phyloP scores from a whole-genome alignment of 2,113 vertebrate species.

The Oncorhynchus gorbuscha region DNA sequence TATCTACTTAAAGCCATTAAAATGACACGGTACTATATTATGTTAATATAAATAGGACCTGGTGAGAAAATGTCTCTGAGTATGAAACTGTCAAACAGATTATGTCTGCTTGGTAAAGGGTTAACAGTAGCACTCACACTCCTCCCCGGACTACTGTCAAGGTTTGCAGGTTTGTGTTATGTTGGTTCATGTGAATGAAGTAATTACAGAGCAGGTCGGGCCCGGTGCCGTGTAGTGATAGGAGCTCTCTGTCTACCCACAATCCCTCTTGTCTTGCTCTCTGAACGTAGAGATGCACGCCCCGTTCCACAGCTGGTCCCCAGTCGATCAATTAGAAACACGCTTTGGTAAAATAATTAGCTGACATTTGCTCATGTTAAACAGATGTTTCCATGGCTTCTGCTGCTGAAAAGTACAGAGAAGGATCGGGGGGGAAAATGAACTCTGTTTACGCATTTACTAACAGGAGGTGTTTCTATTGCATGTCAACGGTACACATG shows the following conservation, averaged over 20 bases:
- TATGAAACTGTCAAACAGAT: slow-evolving; percentile 33
- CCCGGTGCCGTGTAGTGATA: slow-evolving; percentile 23
- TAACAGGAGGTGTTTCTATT: slow-evolving; percentile 31
- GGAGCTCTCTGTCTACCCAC: neutral
- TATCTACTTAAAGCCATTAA: neutral
- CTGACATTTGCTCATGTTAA: slow-evolving; percentile 75
- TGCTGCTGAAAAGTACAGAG: slow-evolving; percentile 58
- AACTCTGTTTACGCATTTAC: neutral
- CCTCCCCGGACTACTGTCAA: slow-evolving; percentile 30
- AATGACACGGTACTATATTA: neutral
- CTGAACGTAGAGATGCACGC: slow-evolving; percentile 49
- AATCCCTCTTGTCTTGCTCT: slow-evolving; percentile 35
- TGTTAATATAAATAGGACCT: neutral
- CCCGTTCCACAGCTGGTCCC: slow-evolving; percentile 70
- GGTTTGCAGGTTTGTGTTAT: slow-evolving; percentile 36
- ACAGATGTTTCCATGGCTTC: slow-evolving; percentile 70
- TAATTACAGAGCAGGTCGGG: slow-evolving; percentile 46
- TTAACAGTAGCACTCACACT: slow-evolving; percentile 24
- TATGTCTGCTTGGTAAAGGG: slow-evolving; percentile 42
- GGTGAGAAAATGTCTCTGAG: slow-evolving; percentile 1
- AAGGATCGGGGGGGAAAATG: slow-evolving; percentile 34
- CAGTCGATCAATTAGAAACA: slow-evolving; percentile 78
- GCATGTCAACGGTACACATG: slow-evolving; percentile 63
- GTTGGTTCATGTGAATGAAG: slow-evolving; percentile 22
- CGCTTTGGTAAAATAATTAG: slow-evolving; percentile 77